phyloP scores from a whole-genome alignment of 2,797 vertebrate genomes.

The Falco concolor region DNA sequence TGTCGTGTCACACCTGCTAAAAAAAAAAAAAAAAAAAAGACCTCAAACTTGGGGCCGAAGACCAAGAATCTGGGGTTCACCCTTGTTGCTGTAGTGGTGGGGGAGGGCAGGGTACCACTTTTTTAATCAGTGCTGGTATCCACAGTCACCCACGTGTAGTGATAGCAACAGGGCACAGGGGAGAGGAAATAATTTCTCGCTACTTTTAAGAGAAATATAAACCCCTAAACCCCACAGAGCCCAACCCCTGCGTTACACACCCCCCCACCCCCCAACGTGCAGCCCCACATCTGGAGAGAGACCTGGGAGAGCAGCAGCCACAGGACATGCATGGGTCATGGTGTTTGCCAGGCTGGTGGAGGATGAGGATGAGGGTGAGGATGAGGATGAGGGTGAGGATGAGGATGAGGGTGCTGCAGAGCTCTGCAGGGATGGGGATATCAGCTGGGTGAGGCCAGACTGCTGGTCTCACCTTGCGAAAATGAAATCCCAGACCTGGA shows the following conservation, averaged over 20 bases:
- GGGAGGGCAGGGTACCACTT: too few relatives aligned
- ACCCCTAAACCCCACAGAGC: neutral
- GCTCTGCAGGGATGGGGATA: neutral
- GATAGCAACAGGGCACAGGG: neutral
- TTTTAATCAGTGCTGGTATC: neutral
- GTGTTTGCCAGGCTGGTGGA: neutral
- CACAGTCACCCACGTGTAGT: fast-evolving
- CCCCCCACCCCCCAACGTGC: fast-evolving
- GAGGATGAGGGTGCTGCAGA: neutral
- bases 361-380: neutral
- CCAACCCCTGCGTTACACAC: neutral
- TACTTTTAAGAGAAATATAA: neutral
- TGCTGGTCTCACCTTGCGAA: fast-evolving
- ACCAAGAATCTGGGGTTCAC: neutral
- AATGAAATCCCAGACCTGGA: neutral
- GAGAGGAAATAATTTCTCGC: neutral
- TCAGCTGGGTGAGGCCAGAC: neutral
- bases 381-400: neutral
- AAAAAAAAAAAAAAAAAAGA: neutral
- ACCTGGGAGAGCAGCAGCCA: neutral
- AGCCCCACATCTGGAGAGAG: neutral
- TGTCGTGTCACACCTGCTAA: neutral
- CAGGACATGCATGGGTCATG: fast-evolving
- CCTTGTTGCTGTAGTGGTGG: neutral
- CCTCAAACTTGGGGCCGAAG: neutral